Percentiles rank a stretch among this genome's conserved stretches.
Conservation (phyloP, 2,888 invertebrate species). For the Cyaniris semiargus region DNA sequence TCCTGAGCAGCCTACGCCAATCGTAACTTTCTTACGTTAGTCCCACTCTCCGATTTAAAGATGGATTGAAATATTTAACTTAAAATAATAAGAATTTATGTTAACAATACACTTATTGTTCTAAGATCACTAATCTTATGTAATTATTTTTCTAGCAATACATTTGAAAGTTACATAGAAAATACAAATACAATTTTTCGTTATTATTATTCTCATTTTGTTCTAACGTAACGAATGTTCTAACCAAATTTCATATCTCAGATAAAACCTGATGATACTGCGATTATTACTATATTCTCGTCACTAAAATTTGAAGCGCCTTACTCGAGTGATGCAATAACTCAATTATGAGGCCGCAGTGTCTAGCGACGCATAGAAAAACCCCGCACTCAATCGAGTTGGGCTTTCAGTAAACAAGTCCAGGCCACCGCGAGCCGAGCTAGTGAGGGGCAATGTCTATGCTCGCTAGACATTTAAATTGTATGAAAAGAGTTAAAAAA, state of each 20-base stretch:
- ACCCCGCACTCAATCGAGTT: conserved; percentile 36
- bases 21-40: neutral
- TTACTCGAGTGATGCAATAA: conserved; percentile 24
- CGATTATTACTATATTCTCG: neutral
- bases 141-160: too few species aligned
- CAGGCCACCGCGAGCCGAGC: conserved; percentile 34
- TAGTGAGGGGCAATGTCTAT: neutral
- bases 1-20: neutral
- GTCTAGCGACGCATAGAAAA: conserved; percentile 28
- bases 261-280: too few species aligned
- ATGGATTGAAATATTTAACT: neutral
- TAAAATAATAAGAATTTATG: neutral
- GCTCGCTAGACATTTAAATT: neutral
- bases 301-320: neutral
- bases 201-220: too few species aligned
- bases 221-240: too few species aligned
- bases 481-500: neutral
- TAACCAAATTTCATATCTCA: too few species aligned
- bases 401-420: conserved; percentile 36
- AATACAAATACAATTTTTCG: too few species aligned
- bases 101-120: too few species aligned
- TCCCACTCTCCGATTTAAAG: neutral
- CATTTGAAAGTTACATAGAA: too few species aligned
- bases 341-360: conserved; percentile 18
- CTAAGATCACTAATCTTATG: too few species aligned